A percentile compares a stretch with the other conserved stretches of the same genome.
phyloP scores from a whole-genome alignment of 2,888 invertebrate genomes.

The Dynastes tityus region DNA sequence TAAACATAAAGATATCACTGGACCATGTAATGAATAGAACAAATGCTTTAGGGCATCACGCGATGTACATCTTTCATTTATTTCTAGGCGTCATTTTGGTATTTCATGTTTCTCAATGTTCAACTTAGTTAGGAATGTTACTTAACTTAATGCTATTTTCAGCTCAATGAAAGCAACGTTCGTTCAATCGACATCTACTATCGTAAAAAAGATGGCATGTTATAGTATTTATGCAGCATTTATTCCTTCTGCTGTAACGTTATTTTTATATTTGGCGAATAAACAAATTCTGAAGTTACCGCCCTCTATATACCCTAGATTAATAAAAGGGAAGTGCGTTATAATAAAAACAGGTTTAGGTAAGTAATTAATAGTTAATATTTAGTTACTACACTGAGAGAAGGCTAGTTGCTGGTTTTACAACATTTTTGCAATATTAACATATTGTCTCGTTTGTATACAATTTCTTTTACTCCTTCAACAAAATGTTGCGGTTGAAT shows the following conservation, averaged over 20 bases:
- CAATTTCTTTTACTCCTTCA: no score
- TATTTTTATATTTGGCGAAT: constrained; percentile 23
- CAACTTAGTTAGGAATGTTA: no score
- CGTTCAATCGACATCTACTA: not conserved
- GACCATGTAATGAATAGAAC: no score
- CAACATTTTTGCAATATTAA: no score
- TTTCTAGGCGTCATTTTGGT: not conserved
- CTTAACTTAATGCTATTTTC: not conserved
- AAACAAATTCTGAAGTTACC: constrained; percentile 3
- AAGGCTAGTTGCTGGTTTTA: no score
- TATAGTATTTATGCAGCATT: constrained; percentile 8
- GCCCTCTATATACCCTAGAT: not conserved
- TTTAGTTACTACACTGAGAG: no score
- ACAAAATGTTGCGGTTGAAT: no score
- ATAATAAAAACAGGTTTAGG: constrained; percentile 18
- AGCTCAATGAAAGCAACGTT: constrained; percentile 41
- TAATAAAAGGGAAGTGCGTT: constrained; percentile 17
- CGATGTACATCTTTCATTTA: no score
- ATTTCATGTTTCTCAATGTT: not conserved
- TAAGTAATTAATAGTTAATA: not conserved
- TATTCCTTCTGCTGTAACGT: constrained; percentile 4
- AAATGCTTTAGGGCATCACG: no score
- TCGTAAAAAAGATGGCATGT: constrained; percentile 4
- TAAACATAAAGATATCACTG: no score
- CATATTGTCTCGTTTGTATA: no score